Percentiles rank a stretch among this genome's conserved stretches.
Conservation (phyloP, 1,140 invertebrate species). For the Parapsyche elsis region DNA sequence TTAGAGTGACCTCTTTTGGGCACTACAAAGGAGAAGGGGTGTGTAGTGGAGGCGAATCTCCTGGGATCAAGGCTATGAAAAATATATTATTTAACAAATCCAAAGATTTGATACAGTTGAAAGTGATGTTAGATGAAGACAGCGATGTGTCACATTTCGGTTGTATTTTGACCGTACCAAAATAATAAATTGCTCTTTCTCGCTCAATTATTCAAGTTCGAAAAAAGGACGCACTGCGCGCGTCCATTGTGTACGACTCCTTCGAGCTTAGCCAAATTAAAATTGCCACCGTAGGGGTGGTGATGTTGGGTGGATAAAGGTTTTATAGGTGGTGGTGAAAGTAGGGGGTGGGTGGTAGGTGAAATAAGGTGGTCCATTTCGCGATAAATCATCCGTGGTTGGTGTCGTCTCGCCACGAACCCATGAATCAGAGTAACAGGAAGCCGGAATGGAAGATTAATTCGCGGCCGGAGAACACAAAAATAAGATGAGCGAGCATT, state of each 20-base stretch:
- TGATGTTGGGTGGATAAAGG: constrained; percentile 10
- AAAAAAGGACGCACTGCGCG: constrained; percentile 28
- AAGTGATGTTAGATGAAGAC: too few relatives aligned
- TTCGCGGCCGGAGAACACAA: constrained; percentile 43
- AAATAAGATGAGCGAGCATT: constrained; percentile 45
- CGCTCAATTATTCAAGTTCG: constrained; percentile 50
- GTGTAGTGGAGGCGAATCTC: too few relatives aligned
- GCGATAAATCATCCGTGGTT: constrained; percentile 50
- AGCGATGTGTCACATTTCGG: too few relatives aligned
- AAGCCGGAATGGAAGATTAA: constrained; percentile 51
- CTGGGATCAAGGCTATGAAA: too few relatives aligned
- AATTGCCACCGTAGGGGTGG: constrained; percentile 32
- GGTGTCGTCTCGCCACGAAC: constrained; percentile 52
- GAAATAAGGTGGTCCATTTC: constrained; percentile 39
- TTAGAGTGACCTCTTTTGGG: too few relatives aligned
- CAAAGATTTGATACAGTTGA: too few relatives aligned
- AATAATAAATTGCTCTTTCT: background rate
- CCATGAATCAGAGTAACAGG: constrained; percentile 56
- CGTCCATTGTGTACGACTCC: constrained; percentile 4
- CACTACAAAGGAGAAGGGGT: too few relatives aligned
- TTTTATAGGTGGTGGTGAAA: background rate
- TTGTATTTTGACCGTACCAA: too few relatives aligned
- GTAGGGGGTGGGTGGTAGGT: constrained; percentile 12
- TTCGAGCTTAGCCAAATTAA: constrained; percentile 40
- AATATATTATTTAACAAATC: too few relatives aligned